Conservation (phyloP, 2,888 invertebrate genomes). For the Pyrocoelia pectoralis region DNA sequence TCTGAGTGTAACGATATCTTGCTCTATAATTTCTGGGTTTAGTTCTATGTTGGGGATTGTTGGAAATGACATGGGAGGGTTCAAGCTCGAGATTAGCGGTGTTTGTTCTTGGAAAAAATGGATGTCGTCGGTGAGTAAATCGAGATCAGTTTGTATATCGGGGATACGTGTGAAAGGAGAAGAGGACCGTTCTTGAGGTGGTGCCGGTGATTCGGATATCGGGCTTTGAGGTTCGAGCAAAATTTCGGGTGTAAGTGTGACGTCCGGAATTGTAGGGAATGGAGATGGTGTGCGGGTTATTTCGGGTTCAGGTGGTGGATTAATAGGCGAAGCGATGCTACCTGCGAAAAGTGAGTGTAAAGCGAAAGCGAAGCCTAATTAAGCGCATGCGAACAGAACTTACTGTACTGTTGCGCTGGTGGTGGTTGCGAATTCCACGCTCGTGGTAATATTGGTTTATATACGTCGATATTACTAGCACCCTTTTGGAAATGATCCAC, state of each 20-base stretch:
- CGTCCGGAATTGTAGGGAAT: slow-evolving; percentile 50
- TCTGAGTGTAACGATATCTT: slow-evolving; percentile 49
- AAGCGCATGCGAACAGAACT: slow-evolving; percentile 41
- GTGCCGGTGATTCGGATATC: not conserved
- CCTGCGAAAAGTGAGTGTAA: slow-evolving; percentile 40
- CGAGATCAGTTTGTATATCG: slow-evolving; percentile 44
- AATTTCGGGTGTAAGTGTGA: slow-evolving; percentile 44
- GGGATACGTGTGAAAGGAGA: slow-evolving; percentile 51
- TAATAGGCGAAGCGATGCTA: slow-evolving; percentile 48
- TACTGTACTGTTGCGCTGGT: slow-evolving; percentile 54
- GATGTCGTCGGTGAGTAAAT: slow-evolving; percentile 44
- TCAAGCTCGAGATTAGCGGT: slow-evolving; percentile 33
- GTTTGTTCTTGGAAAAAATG: slow-evolving; percentile 37
- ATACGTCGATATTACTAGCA: slow-evolving; percentile 56
- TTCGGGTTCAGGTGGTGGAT: slow-evolving; percentile 42
- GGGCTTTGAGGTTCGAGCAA: no score
- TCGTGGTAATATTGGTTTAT: slow-evolving; percentile 61
- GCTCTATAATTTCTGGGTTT: slow-evolving; percentile 52
- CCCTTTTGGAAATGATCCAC: slow-evolving; percentile 58
- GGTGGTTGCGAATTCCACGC: slow-evolving; percentile 59
- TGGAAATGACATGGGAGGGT: slow-evolving; percentile 51
- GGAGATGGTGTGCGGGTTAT: slow-evolving; percentile 44
- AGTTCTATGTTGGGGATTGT: slow-evolving; percentile 50
- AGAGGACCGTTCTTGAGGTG: slow-evolving; percentile 40
- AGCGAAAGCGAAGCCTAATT: not conserved